phyloP scores from a whole-genome alignment of 2,113 vertebrate species.

The Laticauda laticaudata region DNA sequence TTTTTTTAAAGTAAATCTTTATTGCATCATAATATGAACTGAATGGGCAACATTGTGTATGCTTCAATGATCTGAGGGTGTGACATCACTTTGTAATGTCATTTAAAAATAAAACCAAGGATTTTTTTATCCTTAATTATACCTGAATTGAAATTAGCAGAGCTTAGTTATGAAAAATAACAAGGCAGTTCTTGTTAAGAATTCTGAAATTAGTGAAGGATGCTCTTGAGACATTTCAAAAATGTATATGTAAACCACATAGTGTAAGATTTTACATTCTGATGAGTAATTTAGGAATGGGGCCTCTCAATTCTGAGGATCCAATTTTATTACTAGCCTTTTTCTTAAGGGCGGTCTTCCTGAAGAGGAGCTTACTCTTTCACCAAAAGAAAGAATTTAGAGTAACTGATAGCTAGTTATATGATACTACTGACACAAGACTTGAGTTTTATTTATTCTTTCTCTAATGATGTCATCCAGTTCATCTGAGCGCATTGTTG shows the following conservation, averaged over 20 bases:
- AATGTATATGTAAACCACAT: not conserved
- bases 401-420: not conserved
- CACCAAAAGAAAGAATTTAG: not conserved
- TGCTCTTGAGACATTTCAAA: not conserved
- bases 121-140: not conserved
- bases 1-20: not conserved
- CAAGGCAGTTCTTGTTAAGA: not conserved
- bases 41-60: not conserved
- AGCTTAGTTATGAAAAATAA: not conserved
- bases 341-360: not conserved
- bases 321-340: not conserved
- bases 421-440: not conserved
- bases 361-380: not conserved
- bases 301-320: not conserved
- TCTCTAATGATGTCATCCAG: not conserved
- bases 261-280: not conserved
- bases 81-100: not conserved
- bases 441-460: not conserved
- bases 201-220: not conserved
- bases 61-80: not conserved
- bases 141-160: not conserved
- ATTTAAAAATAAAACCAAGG: not conserved
- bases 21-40: not conserved
- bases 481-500: not conserved
- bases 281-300: not conserved